These are phyloP conservation scores for Oceanodroma tethys DNA, from an alignment of 2,113 vertebrate genomes.

Conservation along the genomic window DNA sequence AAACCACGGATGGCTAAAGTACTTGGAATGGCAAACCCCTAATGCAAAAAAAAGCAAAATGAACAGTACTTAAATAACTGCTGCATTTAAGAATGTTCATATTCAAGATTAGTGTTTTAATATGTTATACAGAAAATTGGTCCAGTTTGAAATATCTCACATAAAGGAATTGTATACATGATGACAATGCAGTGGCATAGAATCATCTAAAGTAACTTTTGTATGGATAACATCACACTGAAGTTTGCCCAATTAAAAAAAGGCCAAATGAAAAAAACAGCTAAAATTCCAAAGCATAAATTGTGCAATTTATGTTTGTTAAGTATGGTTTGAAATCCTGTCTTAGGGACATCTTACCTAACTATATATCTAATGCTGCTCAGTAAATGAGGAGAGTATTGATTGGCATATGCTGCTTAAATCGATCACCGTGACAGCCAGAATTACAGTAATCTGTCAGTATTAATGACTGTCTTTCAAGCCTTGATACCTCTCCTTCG, in stretches of 20 bases:
- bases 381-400: conserved; percentile 89
- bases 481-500: conserved; percentile 78
- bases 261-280: neutral
- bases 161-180: neutral
- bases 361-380: conserved; percentile 78
- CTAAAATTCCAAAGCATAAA: conserved; percentile 76
- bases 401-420: conserved; percentile 93
- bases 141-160: neutral
- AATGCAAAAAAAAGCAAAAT: neutral
- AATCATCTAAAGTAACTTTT: conserved; percentile 49
- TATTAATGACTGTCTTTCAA: conserved; percentile 91
- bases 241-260: conserved; percentile 22
- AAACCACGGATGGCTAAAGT: neutral
- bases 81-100: neutral
- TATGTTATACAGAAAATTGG: neutral
- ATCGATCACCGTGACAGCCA: conserved; percentile 96
- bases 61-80: neutral
- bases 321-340: conserved; percentile 78
- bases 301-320: conserved; percentile 77
- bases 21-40: neutral
- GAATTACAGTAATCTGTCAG: conserved; percentile 99
- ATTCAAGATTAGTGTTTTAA: neutral
- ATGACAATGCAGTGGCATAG: neutral
- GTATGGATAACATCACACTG: neutral
- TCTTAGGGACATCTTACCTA: conserved; percentile 74